Evolutionary conservation across 2,113 vertebrate genomes (phyloP).

Genomic region (Todiramphus saurophagus): DNA sequence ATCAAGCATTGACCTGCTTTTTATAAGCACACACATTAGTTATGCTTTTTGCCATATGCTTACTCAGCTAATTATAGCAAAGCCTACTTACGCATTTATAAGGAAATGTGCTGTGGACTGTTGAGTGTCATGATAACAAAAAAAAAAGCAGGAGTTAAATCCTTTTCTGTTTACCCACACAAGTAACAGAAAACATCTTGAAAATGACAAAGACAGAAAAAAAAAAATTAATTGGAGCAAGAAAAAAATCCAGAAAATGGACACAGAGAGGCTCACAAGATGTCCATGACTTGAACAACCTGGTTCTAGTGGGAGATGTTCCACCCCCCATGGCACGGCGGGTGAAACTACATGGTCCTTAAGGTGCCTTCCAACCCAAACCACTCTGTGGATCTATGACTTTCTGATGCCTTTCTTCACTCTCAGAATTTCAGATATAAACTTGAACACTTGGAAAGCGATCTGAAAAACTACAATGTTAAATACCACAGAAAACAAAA

Average conservation of each 20-base stretch:
- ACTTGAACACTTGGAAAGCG: neutral
- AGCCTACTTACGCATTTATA: neutral
- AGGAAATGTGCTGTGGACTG: neutral
- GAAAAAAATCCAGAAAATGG: neutral
- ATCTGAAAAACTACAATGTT: neutral
- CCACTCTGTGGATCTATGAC: too few species aligned
- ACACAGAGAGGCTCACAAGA: neutral
- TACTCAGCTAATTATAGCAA: neutral
- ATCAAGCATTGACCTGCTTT: constrained; percentile 7
- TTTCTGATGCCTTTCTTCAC: neutral
- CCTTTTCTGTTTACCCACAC: neutral
- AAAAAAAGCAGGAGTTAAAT: neutral
- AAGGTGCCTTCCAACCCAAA: too few species aligned
- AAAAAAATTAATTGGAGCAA: neutral
- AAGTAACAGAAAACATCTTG: neutral
- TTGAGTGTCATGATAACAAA: neutral
- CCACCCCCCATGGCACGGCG: too few species aligned
- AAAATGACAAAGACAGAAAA: neutral
- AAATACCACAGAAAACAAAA: neutral
- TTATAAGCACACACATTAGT: neutral
- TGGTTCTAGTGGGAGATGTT: too few species aligned
- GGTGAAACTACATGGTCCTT: too few species aligned
- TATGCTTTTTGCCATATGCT: neutral
- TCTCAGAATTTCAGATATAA: neutral
- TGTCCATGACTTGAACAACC: neutral